Conservation (phyloP, 2,797 vertebrate genomes). For the Acanthurus tractus region DNA sequence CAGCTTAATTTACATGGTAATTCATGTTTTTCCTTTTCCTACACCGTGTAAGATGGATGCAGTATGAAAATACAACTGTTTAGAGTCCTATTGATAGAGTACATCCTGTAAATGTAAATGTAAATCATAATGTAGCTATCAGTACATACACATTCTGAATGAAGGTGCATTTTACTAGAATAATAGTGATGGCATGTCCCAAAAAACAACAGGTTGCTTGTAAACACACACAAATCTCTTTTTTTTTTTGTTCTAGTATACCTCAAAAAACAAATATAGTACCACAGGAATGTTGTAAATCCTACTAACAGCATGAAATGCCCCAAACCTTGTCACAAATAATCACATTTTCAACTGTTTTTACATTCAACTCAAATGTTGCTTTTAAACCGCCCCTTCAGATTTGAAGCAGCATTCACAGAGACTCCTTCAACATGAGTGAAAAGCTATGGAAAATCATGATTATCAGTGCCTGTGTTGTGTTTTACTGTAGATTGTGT, state of each 20-base stretch:
- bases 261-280: conserved; percentile 51
- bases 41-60: conserved; percentile 35
- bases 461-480: conserved; percentile 20
- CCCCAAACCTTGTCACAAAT: conserved; percentile 62
- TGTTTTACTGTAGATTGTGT: conserved; percentile 31
- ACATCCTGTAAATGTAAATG: conserved; percentile 42
- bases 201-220: conserved; percentile 62
- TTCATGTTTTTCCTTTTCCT: conserved; percentile 41
- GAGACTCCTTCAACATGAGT: conserved; percentile 71
- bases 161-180: conserved; percentile 51
- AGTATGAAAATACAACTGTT: conserved; percentile 55
- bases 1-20: conserved; percentile 70
- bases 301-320: conserved; percentile 62
- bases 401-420: conserved; percentile 52
- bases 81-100: conserved; percentile 43
- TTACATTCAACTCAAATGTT: conserved; percentile 79
- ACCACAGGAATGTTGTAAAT: conserved; percentile 71
- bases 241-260: conserved; percentile 54
- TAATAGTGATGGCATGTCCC: conserved; percentile 43
- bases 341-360: conserved; percentile 71
- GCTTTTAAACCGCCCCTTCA: conserved; percentile 57
- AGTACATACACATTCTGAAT: conserved; percentile 59
- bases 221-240: conserved; percentile 74
- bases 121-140: conserved; percentile 48
- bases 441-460: conserved; percentile 58